These are phyloP conservation scores for Dendrolimus houi DNA, from an alignment of 2,888 invertebrate genomes.

Conservation along the genomic window DNA sequence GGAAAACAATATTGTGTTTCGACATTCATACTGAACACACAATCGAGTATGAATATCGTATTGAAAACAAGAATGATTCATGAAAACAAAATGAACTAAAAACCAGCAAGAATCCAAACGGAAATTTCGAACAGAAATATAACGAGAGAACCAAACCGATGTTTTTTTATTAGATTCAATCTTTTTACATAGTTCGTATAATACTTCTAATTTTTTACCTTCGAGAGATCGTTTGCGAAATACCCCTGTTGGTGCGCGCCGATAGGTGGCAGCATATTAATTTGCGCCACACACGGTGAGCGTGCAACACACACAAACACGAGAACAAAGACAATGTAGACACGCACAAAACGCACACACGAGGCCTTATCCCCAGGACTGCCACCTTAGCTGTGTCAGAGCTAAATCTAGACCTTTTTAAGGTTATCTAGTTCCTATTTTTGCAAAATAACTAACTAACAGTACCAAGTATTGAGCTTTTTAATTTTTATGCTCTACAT, in stretches of 20 bases:
- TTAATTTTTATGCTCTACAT: no score
- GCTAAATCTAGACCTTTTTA: no score
- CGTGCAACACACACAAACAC: conserved; percentile 78
- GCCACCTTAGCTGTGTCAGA: conserved; percentile 7
- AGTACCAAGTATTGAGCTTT: no score
- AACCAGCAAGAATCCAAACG: conserved; percentile 10
- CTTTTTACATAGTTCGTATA: conserved; percentile 47
- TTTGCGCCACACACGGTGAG: conserved; percentile 75
- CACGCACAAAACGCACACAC: conserved; percentile 74
- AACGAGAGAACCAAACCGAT: conserved; percentile 50
- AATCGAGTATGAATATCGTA: conserved; percentile 49
- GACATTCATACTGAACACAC: conserved; percentile 49
- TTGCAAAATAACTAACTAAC: no score
- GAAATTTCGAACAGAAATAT: conserved; percentile 35
- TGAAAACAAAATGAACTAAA: conserved; percentile 43
- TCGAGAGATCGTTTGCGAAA: conserved; percentile 98
- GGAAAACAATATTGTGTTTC: conserved; percentile 40
- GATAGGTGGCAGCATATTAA: conserved; percentile 68
- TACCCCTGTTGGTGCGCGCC: conserved; percentile 84
- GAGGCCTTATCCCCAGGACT: conserved; percentile 39
- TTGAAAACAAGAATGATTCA: conserved; percentile 40
- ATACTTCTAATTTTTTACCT: conserved; percentile 84
- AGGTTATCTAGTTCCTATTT: no score
- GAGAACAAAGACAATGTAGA: conserved; percentile 76
- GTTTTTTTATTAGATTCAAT: conserved; percentile 45